phyloP scores from a whole-genome alignment of 2,888 invertebrate genomes.

The Chloroclystis v-ata region DNA sequence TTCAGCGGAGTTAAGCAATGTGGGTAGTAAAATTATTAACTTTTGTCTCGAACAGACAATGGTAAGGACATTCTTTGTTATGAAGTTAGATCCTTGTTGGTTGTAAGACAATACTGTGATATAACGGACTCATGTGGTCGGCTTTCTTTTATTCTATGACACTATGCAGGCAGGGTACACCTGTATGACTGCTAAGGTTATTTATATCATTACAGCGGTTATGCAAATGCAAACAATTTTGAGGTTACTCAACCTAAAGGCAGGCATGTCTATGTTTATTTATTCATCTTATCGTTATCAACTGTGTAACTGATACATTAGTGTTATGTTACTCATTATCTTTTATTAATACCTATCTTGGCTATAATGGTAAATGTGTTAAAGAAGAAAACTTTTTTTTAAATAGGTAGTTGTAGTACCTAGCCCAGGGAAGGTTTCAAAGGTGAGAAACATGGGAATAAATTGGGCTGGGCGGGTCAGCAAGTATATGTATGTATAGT shows the following conservation, averaged over 20 bases:
- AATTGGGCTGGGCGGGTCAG: too few relatives aligned
- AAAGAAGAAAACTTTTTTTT: too few relatives aligned
- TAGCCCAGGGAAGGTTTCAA: too few relatives aligned
- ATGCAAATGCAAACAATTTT: slow-evolving; percentile 8
- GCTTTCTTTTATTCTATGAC: slow-evolving; percentile 14
- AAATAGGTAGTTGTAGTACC: too few relatives aligned
- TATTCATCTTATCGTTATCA: too few relatives aligned
- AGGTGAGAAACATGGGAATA: too few relatives aligned
- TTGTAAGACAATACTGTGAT: slow-evolving; percentile 31
- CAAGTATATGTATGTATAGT: too few relatives aligned
- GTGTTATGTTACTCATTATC: too few relatives aligned
- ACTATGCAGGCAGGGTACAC: slow-evolving; percentile 5
- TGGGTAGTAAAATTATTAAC: slow-evolving; percentile 35
- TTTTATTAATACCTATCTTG: too few relatives aligned
- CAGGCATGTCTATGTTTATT: too few relatives aligned
- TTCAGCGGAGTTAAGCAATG: slow-evolving; percentile 31
- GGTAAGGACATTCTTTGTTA: slow-evolving; percentile 34
- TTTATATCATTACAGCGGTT: slow-evolving; percentile 3
- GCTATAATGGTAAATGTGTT: too few relatives aligned
- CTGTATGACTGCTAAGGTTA: slow-evolving; percentile 10
- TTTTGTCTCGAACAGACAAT: slow-evolving; percentile 31
- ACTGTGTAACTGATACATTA: too few relatives aligned
- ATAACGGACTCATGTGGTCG: slow-evolving; percentile 32
- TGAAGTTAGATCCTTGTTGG: slow-evolving; percentile 21
- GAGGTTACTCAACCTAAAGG: slow-evolving; percentile 2